Evolutionary conservation across 2,797 vertebrate species (phyloP).

Genomic region (Sebastolobus altivelis): DNA sequence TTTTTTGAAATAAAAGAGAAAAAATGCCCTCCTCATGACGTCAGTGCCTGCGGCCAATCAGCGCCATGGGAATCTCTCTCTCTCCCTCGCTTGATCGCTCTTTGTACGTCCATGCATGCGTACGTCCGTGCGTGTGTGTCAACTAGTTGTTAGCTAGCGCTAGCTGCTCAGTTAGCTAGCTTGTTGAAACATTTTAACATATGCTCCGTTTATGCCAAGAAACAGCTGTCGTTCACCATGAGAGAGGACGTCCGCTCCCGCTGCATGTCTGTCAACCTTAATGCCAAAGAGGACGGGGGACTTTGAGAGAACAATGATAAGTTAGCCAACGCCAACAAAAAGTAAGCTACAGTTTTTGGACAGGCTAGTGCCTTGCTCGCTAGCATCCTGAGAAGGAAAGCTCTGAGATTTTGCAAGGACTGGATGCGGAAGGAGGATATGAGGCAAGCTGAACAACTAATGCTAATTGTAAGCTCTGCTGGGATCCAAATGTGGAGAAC

Average conservation of each 20-base stretch:
- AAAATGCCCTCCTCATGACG: slow-evolving; percentile 43
- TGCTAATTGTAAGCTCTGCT: slow-evolving; percentile 72
- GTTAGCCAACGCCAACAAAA: slow-evolving; percentile 61
- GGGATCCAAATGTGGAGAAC: slow-evolving; percentile 57
- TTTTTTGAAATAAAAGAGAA: neutral
- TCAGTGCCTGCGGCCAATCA: slow-evolving; percentile 61
- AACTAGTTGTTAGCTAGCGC: slow-evolving; percentile 78
- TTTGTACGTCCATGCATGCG: slow-evolving; percentile 29
- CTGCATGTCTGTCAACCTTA: slow-evolving; percentile 22
- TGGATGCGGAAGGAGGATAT: slow-evolving; percentile 82
- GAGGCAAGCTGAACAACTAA: slow-evolving; percentile 74
- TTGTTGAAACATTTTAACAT: slow-evolving; percentile 60
- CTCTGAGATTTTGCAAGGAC: slow-evolving; percentile 73
- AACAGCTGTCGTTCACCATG: slow-evolving; percentile 49
- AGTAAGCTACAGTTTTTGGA: slow-evolving; percentile 65
- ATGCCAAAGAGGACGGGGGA: slow-evolving; percentile 61
- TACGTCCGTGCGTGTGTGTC: slow-evolving; percentile 61
- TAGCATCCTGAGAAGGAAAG: slow-evolving; percentile 73
- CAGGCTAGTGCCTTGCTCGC: slow-evolving; percentile 43
- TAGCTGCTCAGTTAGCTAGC: slow-evolving; percentile 73
- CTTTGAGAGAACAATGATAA: slow-evolving; percentile 58
- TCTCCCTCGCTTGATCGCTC: slow-evolving; percentile 24
- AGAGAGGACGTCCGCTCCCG: slow-evolving; percentile 36
- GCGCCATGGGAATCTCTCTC: slow-evolving; percentile 64
- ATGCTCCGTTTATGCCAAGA: slow-evolving; percentile 46